Conservation (phyloP, 1,140 invertebrate species). For the Drosophila sechellia region DNA sequence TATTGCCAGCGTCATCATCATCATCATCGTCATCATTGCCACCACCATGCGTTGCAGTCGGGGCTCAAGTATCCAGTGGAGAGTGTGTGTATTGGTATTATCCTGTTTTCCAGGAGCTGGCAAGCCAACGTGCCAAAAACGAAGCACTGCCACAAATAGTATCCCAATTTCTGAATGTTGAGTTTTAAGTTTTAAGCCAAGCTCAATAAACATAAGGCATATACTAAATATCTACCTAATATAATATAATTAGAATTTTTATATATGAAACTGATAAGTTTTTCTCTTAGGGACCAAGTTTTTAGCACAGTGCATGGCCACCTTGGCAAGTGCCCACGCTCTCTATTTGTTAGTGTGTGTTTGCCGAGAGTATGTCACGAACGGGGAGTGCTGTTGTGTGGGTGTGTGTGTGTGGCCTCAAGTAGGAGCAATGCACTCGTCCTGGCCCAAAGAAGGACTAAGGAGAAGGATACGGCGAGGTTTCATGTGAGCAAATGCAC, state of each 20-base stretch:
- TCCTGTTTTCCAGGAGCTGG: slow-evolving; percentile 45
- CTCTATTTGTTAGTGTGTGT: slow-evolving; percentile 19
- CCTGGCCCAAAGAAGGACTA: slow-evolving; percentile 45
- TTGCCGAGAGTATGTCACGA: slow-evolving; percentile 72
- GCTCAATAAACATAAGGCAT: too few species aligned
- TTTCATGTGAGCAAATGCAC: slow-evolving; percentile 43
- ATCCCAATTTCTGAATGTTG: background rate
- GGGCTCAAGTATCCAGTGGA: slow-evolving; percentile 54
- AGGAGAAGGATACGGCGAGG: slow-evolving; percentile 32
- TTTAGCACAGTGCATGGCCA: slow-evolving; percentile 23
- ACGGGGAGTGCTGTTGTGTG: slow-evolving; percentile 2
- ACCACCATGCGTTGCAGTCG: slow-evolving; percentile 44
- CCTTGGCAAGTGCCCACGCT: slow-evolving; percentile 39
- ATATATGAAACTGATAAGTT: too few species aligned
- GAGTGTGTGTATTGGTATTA: slow-evolving; percentile 24
- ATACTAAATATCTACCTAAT: too few species aligned
- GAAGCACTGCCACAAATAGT: slow-evolving; percentile 14
- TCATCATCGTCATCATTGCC: slow-evolving; percentile 8
- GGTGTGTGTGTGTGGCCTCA: slow-evolving; percentile 41
- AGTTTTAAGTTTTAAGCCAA: background rate
- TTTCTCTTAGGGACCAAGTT: too few species aligned
- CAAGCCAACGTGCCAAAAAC: slow-evolving; percentile 67
- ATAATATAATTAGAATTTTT: background rate
- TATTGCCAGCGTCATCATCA: slow-evolving; percentile 46
- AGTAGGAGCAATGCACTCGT: slow-evolving; percentile 79